A percentile compares a stretch with the other conserved stretches of the same genome.
These are phyloP conservation scores for Stigmatopora argus DNA, from an alignment of 2,113 vertebrate species.

Conservation along the genomic window DNA sequence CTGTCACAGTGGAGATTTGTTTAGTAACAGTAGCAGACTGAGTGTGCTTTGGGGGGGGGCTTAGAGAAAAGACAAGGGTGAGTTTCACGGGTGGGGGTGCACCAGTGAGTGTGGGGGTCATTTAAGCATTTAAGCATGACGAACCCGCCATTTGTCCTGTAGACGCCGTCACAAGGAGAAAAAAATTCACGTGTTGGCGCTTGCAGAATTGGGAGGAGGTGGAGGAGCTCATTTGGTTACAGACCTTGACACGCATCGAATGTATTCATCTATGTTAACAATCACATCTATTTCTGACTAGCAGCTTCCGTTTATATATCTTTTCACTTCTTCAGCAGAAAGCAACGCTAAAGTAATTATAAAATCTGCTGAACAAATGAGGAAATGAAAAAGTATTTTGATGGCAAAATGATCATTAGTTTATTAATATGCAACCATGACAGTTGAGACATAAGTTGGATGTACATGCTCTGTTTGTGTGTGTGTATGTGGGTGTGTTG, in stretches of 20 bases:
- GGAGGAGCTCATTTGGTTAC: slow-evolving; percentile 43
- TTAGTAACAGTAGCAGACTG: slow-evolving; percentile 52
- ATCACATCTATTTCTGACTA: too few species aligned
- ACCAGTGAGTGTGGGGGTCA: slow-evolving; percentile 26
- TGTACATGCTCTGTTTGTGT: too few species aligned
- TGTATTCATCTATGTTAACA: background rate
- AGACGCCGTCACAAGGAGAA: slow-evolving; percentile 40
- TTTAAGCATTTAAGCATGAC: slow-evolving; percentile 49
- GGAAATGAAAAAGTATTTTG: too few species aligned
- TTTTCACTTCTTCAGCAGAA: too few species aligned
- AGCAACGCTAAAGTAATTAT: too few species aligned
- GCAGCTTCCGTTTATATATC: too few species aligned
- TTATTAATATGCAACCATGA: too few species aligned
- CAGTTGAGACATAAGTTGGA: too few species aligned
- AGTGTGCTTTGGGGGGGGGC: slow-evolving; percentile 22
- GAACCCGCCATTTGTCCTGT: slow-evolving; percentile 59
- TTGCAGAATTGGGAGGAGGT: slow-evolving; percentile 10
- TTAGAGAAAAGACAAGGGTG: slow-evolving; percentile 32
- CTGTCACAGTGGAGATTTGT: slow-evolving; percentile 65
- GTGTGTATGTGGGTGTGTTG: too few species aligned
- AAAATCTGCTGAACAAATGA: too few species aligned
- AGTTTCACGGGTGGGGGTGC: slow-evolving; percentile 6
- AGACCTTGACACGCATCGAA: background rate
- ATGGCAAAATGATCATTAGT: too few species aligned
- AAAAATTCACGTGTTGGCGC: slow-evolving; percentile 41